A percentile compares a stretch with the other conserved stretches of the same genome.
phyloP scores from a whole-genome alignment of 2,797 vertebrate species.

The Balearica regulorum region DNA sequence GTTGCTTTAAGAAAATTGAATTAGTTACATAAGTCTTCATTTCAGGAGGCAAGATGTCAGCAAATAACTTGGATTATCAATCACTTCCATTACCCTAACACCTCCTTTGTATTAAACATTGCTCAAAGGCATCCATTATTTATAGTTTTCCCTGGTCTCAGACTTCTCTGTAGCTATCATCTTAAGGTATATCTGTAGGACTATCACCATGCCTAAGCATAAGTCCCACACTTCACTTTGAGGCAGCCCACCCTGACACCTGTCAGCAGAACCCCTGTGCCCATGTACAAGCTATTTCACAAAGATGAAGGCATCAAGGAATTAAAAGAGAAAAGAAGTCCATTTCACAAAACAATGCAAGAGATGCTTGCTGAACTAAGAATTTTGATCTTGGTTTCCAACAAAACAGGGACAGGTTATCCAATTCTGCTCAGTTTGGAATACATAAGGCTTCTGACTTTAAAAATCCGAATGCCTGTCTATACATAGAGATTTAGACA shows the following conservation, averaged over 20 bases:
- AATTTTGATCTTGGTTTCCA: neutral
- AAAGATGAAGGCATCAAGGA: neutral
- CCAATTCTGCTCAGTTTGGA: neutral
- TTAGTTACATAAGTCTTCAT: neutral
- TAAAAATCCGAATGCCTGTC: neutral
- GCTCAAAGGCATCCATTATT: neutral
- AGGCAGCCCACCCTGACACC: neutral
- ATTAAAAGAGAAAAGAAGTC: neutral
- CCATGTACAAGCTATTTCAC: neutral
- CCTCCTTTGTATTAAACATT: neutral
- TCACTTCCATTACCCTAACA: neutral
- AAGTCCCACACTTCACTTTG: neutral
- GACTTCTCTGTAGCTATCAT: neutral
- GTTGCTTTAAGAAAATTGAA: neutral
- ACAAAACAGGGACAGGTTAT: neutral
- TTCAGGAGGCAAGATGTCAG: neutral
- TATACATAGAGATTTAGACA: neutral
- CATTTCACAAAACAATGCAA: neutral
- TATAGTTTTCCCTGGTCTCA: neutral
- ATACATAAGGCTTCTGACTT: neutral
- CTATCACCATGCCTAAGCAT: neutral
- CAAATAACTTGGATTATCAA: constrained; percentile 14
- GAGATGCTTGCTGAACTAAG: neutral
- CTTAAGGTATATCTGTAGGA: neutral
- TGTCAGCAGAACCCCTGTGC: neutral